phyloP scores from a whole-genome alignment of 1,140 invertebrate genomes.

The Proctacanthus coquilletti region DNA sequence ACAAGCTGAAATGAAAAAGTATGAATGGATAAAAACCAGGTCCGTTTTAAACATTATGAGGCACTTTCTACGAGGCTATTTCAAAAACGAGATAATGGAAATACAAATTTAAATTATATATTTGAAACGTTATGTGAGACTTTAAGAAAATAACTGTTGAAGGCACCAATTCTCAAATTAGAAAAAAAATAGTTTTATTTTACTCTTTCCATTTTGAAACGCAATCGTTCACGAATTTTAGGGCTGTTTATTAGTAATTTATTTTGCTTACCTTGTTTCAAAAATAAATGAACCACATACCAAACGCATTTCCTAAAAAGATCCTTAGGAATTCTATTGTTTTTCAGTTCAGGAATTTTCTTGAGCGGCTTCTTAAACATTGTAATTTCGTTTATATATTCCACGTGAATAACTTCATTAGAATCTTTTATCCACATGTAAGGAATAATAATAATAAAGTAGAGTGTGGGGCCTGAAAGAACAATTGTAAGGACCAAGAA shows the following conservation, averaged over 20 bases:
- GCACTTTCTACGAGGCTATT: neutral
- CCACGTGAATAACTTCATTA: conserved; percentile 10
- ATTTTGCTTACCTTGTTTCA: conserved; percentile 45
- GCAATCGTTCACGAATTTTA: too few species aligned
- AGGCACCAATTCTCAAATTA: too few species aligned
- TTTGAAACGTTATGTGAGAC: too few species aligned
- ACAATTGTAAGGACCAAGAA: conserved; percentile 34
- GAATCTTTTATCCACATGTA: conserved; percentile 24
- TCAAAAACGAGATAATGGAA: neutral
- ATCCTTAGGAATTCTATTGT: conserved; percentile 19
- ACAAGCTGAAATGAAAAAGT: conserved; percentile 18
- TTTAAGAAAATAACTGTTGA: too few species aligned
- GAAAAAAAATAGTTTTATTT: neutral
- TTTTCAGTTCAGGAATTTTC: neutral
- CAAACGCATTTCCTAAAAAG: conserved; percentile 46
- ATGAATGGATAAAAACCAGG: too few species aligned
- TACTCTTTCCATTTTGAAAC: too few species aligned
- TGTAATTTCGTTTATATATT: conserved; percentile 26
- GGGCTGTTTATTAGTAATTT: too few species aligned
- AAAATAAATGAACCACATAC: conserved; percentile 46
- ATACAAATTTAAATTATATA: too few species aligned
- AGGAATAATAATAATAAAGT: conserved; percentile 34
- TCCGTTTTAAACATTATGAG: too few species aligned
- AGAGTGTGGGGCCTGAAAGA: conserved; percentile 36
- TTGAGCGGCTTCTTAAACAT: conserved; percentile 7